phyloP scores from a whole-genome alignment of 2,888 invertebrate species.

The Xylocampa areola region DNA sequence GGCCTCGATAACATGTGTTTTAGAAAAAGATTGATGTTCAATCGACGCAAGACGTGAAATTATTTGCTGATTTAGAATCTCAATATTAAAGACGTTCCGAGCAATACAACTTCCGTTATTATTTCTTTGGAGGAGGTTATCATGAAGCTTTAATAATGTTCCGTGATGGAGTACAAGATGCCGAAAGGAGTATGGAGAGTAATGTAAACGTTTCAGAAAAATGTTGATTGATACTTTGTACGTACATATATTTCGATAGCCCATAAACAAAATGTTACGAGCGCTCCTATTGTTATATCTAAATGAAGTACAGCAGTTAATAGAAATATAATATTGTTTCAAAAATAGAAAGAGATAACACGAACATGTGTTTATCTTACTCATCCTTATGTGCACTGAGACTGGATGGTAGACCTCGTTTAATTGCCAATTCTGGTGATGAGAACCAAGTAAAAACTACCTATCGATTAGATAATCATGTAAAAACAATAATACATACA shows the following conservation, averaged over 20 bases:
- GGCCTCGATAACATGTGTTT: slow-evolving; percentile 49
- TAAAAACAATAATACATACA: no score
- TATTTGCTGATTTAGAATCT: slow-evolving; percentile 36
- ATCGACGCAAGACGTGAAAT: slow-evolving; percentile 26
- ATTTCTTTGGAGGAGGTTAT: slow-evolving; percentile 36
- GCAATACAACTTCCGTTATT: slow-evolving; percentile 35
- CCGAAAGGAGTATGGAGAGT: slow-evolving; percentile 32
- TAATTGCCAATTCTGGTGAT: no score
- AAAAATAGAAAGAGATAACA: background rate
- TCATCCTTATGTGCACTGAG: no score
- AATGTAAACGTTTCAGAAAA: slow-evolving; percentile 41
- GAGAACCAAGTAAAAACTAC: no score
- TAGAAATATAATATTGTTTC: background rate
- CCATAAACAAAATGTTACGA: slow-evolving; percentile 27
- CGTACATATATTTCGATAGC: slow-evolving; percentile 28
- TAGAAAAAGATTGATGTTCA: slow-evolving; percentile 38
- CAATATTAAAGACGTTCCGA: slow-evolving; percentile 34
- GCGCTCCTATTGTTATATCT: slow-evolving; percentile 26
- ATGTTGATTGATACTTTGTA: slow-evolving; percentile 40
- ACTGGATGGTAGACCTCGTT: no score
- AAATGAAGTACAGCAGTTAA: slow-evolving; percentile 30
- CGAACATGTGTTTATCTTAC: no score
- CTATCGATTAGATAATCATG: no score
- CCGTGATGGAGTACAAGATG: slow-evolving; percentile 19
- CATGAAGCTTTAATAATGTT: slow-evolving; percentile 35